Base-by-base conservation (phyloP, 2,797 vertebrate genomes). In the Mormyrops attenuatus region DNA sequence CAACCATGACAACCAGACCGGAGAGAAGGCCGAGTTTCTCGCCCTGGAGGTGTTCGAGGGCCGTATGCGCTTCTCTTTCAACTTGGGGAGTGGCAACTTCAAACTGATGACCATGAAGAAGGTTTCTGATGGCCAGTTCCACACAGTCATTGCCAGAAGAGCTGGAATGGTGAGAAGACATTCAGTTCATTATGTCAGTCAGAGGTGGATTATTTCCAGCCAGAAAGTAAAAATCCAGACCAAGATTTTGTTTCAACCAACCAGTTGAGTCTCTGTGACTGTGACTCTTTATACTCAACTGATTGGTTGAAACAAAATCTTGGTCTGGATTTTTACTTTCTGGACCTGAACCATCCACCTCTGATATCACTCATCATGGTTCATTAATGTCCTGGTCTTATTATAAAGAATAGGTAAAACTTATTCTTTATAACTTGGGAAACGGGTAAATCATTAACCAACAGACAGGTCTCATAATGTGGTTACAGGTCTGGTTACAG, bases 1-100 rank as follows among this genome's bases (percentile, higher is more conserved):
- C 91, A 99, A 98, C 94, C 96, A 99, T 22, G 98, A 99, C 92
- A 99, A 99, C 95, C 98, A 98, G 91, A 99, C 98, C 0, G 98
- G 98, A 52, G 98, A 99, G 92, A 95, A 96, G 92, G 97, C 97
- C 0, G 98, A 99, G 92, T 99, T 99, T 93, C 94, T 99, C 93
- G 98, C 98, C 0, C 94, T 99, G 92, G 99, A 99, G 92, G 95
- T 99, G 92, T 95, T 92, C 0, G 97, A 97, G 91, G 98, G 97
- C 88, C 95, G 95, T 85, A 94, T 99, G 93, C 96, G 96, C 69
- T 98, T 99, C 94, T 99, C 98, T 44, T 99, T 98, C 91, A 99
- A 99, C 92, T 95, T 99, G 89, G 99, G 99, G 88, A 96, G 97
- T 49, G 97, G 98, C 85, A 97, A 97, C 0, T 98, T 97, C 89